Base-by-base conservation (phyloP, 2,797 vertebrate genomes). In the Brachymystax lenok region DNA sequence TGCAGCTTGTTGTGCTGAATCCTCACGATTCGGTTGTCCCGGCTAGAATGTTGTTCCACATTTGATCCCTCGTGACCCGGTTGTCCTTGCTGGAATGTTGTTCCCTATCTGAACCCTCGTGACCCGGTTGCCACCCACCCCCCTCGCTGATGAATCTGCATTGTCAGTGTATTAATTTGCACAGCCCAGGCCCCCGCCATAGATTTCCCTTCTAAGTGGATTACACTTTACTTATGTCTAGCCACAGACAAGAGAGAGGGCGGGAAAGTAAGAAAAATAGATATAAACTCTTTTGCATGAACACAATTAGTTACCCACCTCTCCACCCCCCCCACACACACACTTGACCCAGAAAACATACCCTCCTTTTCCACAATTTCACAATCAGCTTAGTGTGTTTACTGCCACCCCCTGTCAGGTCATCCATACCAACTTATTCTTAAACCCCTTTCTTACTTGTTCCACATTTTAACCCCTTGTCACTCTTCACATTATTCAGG, bases 131-230 rank as follows among this genome's bases (percentile, higher is more conserved):
- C 5, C 33, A 35, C 74, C n/a, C 82, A 86, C 78, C 73, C 84
- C 80, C 74, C 81, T 80, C 21, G 63, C 77, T 91, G 91, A 94
- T 93, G 86, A 91, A 92, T 92, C 86, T 91, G 82, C 91, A 87
- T 87, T 81, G 87, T 92, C 91, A 92, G 90, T 84, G 86, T 89
- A 92, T 91, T 93, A 93, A 93, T 92, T 90, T 87, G 82, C 79
- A 74, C 83, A 86, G 73, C 67, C 33, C 82, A 82, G 13, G 33
- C 73, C 77, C 79, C 86, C 83, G 77, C 83, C 84, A 91, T 93
- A 87, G 90, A 91, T 93, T 93, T 94, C 91, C 89, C 85, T 87
- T 94, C 91, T 87, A 89, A 93, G 92, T 80, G 85, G 89, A 93
- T 94, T 93, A 93, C 83, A 85, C 87, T 87, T 90, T 90, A 91